Percentiles rank a stretch among this genome's conserved stretches.
These are phyloP conservation scores for Pagrus major DNA, from an alignment of 2,113 vertebrate species.

Conservation along the genomic window DNA sequence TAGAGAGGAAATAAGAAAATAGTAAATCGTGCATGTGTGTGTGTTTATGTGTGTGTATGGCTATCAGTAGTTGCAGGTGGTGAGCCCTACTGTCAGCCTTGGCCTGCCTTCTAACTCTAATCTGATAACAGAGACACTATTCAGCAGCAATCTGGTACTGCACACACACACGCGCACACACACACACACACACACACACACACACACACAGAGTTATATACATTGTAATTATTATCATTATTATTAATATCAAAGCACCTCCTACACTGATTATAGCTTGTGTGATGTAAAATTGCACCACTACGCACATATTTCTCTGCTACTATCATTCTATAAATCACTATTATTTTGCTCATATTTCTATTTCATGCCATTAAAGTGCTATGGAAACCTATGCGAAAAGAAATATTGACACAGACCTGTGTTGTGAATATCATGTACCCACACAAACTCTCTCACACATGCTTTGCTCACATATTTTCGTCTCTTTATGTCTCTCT, in stretches of 20 bases:
- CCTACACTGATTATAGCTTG: conserved; percentile 27
- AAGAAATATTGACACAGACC: conserved; percentile 20
- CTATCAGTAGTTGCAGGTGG: conserved; percentile 65
- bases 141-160: conserved; percentile 24
- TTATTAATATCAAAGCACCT: conserved; percentile 30
- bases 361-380: not conserved
- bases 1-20: not conserved
- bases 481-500: conserved; percentile 26
- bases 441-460: not conserved
- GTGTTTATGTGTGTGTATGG: conserved; percentile 16
- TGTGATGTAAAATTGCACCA: conserved; percentile 7
- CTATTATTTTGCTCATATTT: not conserved
- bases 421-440: conserved; percentile 19
- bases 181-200: not conserved
- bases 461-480: conserved; percentile 24
- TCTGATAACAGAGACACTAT: conserved; percentile 60
- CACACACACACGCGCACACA: not conserved
- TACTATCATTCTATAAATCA: conserved; percentile 2
- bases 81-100: conserved; percentile 59
- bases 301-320: not conserved
- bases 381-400: not conserved
- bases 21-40: not conserved
- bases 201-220: not conserved
- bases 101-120: conserved; percentile 52
- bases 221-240: conserved; percentile 19